These are phyloP conservation scores for Toxonevra muliebris DNA, from an alignment of 2,888 invertebrate genomes.

Conservation along the genomic window DNA sequence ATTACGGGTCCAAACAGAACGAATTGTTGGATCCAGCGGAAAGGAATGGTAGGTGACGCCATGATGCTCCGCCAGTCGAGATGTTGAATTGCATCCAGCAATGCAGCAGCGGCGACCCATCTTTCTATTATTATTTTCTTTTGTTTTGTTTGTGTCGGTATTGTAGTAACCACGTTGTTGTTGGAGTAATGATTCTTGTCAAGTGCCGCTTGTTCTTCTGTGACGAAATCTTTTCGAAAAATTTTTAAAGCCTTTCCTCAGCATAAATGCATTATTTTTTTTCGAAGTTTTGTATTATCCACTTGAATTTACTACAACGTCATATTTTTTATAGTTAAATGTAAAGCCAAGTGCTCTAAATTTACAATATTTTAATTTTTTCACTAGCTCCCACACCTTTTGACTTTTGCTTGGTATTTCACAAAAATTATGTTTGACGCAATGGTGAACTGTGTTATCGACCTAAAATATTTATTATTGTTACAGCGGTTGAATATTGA, in stretches of 20 bases:
- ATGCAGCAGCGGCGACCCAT: constrained; percentile 64
- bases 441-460: not conserved
- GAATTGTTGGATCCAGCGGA: constrained; percentile 71
- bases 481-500: too few relatives aligned
- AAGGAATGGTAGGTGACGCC: constrained; percentile 82
- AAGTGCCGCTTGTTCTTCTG: constrained; percentile 26
- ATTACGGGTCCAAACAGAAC: constrained; percentile 73
- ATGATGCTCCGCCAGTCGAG: constrained; percentile 64
- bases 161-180: constrained; percentile 9
- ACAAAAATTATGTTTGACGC: not conserved
- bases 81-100: constrained; percentile 59
- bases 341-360: too few relatives aligned
- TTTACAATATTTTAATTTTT: not conserved
- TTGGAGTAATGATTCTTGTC: constrained; percentile 3
- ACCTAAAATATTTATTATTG: not conserved
- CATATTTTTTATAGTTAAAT: too few relatives aligned
- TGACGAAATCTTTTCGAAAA: constrained; percentile 35
- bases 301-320: too few relatives aligned
- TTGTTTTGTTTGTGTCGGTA: constrained; percentile 19
- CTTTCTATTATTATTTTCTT: constrained; percentile 24
- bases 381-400: not conserved
- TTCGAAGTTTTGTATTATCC: not conserved
- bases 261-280: constrained; percentile 8
- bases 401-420: not conserved
- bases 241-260: constrained; percentile 20